Evolutionary conservation across 1,140 invertebrate genomes (phyloP).

Genomic region (Hylaeus volcanicus): DNA sequence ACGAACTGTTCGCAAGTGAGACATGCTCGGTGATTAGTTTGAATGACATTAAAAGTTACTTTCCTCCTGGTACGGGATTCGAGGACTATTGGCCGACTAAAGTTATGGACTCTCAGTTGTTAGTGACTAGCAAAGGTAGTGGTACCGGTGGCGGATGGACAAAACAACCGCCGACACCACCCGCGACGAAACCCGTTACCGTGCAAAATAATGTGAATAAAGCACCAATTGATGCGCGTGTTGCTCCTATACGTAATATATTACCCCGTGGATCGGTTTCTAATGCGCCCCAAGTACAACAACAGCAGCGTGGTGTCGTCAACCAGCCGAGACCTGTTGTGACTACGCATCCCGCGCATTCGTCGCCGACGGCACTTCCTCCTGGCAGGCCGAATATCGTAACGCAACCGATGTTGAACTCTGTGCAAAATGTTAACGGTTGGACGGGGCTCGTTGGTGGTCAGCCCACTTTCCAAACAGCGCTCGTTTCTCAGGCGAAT

Average conservation of each 20-base stretch:
- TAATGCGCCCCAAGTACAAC: constrained; percentile 65
- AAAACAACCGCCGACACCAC: constrained; percentile 80
- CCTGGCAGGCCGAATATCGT: constrained; percentile 67
- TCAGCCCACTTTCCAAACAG: constrained; percentile 77
- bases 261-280: constrained; percentile 61
- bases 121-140: constrained; percentile 83
- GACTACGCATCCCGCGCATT: constrained; percentile 71
- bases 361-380: constrained; percentile 70
- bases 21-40: constrained; percentile 93
- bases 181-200: constrained; percentile 55
- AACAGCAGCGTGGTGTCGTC: constrained; percentile 41
- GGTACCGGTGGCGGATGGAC: constrained; percentile 84
- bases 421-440: constrained; percentile 77
- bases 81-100: constrained; percentile 96
- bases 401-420: constrained; percentile 72
- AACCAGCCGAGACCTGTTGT: constrained; percentile 69
- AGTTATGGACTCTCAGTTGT: constrained; percentile 88
- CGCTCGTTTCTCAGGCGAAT: constrained; percentile 73
- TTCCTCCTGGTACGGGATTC: constrained; percentile 92
- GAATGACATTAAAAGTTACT: constrained; percentile 94
- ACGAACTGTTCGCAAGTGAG: constrained; percentile 94
- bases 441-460: constrained; percentile 80
- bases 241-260: constrained; percentile 65
- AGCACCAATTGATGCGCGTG: constrained; percentile 63
- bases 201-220: constrained; percentile 72